Conservation (phyloP, 2,888 invertebrate genomes). For the Clunio marinus region DNA sequence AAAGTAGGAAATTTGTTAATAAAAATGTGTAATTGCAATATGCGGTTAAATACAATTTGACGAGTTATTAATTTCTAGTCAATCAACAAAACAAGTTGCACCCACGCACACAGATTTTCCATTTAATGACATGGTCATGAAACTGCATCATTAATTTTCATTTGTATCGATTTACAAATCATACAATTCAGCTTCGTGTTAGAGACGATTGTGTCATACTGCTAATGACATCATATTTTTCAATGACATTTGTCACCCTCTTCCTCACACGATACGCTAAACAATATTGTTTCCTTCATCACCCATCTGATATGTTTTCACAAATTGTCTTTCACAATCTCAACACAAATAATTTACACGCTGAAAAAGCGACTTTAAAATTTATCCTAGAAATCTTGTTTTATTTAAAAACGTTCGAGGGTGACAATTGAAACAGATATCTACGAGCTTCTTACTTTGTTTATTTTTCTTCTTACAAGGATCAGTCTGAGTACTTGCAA, state of each 20-base stretch:
- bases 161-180: constrained; percentile 37
- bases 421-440: constrained; percentile 14
- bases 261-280: not conserved
- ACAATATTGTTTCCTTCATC: constrained; percentile 7
- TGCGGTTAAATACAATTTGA: constrained; percentile 35
- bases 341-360: constrained; percentile 11
- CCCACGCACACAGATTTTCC: constrained; percentile 11
- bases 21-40: constrained; percentile 35
- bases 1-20: not conserved
- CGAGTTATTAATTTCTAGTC: constrained; percentile 38
- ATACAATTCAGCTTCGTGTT: not conserved
- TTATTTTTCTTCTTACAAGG: constrained; percentile 5
- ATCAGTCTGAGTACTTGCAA: constrained; percentile 7
- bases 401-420: constrained; percentile 3
- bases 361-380: not conserved
- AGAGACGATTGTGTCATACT: constrained; percentile 22
- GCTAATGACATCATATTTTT: constrained; percentile 38
- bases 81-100: constrained; percentile 37
- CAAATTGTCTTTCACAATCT: constrained; percentile 18
- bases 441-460: not conserved
- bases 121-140: constrained; percentile 15
- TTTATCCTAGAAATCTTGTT: not conserved
- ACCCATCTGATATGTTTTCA: constrained; percentile 9
- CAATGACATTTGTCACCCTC: constrained; percentile 34
- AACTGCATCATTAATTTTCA: constrained; percentile 37